Conservation (phyloP, 2,888 invertebrate genomes). For the Agriotes lineatus region DNA sequence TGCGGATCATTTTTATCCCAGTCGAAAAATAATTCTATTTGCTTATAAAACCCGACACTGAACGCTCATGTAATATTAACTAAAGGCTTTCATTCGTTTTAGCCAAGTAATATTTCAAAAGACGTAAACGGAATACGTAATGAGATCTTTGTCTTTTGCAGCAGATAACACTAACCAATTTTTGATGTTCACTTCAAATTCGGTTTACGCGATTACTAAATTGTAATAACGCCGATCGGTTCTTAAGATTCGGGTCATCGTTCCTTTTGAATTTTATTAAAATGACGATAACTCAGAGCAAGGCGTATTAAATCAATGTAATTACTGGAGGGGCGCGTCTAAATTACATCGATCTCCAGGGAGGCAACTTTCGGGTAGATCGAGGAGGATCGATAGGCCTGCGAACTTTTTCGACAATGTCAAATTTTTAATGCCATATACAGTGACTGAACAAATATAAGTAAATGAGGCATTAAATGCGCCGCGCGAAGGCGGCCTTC, state of each 20-base stretch:
- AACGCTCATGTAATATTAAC: slow-evolving; percentile 26
- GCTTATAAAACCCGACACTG: slow-evolving; percentile 25
- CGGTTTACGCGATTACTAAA: slow-evolving; percentile 14
- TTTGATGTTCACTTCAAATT: slow-evolving; percentile 20
- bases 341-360: slow-evolving; percentile 9
- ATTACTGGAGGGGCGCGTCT: not conserved
- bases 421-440: not conserved
- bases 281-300: not conserved
- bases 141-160: slow-evolving; percentile 25
- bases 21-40: slow-evolving; percentile 22
- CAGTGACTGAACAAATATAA: not conserved
- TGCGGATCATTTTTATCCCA: slow-evolving; percentile 4
- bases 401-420: not conserved
- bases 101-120: slow-evolving; percentile 25
- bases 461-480: not conserved
- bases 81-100: slow-evolving; percentile 33
- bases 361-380: not conserved
- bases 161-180: slow-evolving; percentile 23
- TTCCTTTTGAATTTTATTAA: not conserved
- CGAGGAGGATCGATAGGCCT: not conserved
- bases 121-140: slow-evolving; percentile 28
- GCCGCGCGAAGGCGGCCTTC: not conserved
- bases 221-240: not conserved
- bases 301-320: not conserved
- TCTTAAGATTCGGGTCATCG: not conserved